Conservation (phyloP, 1,140 invertebrate species). For the Saccostrea glomerata region DNA sequence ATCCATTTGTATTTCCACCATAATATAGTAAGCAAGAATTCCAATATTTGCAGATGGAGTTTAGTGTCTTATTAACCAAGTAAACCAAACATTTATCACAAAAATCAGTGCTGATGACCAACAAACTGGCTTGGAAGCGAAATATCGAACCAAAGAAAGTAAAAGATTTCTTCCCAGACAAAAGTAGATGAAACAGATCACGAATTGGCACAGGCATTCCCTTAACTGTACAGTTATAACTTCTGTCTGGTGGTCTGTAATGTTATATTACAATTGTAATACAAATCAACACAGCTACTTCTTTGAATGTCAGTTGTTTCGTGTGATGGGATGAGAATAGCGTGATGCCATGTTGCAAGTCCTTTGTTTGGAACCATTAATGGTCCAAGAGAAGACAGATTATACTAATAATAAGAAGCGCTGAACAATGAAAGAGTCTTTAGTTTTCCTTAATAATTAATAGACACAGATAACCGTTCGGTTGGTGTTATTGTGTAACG, state of each 20-base stretch:
- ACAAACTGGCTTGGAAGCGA: not conserved
- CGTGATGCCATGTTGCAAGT: conserved; percentile 14
- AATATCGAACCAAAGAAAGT: not conserved
- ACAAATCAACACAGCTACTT: not conserved
- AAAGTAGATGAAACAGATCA: conserved; percentile 14
- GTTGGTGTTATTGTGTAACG: not conserved
- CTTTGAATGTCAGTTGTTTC: not conserved
- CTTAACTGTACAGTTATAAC: not conserved
- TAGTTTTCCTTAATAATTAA: not conserved
- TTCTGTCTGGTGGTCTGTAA: conserved; percentile 1
- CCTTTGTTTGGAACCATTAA: not conserved
- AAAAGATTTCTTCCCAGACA: not conserved
- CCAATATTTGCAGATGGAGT: not conserved
- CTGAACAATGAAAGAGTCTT: not conserved
- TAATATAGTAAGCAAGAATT: not conserved
- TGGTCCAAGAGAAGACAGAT: not conserved
- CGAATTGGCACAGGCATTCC: not conserved
- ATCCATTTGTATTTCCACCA: not conserved
- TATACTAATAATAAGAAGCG: not conserved
- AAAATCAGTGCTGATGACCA: not conserved
- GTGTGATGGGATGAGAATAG: not conserved
- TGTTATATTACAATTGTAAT: not conserved
- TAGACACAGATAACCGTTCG: not conserved
- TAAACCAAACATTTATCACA: conserved; percentile 27
- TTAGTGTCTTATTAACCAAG: conserved; percentile 3